A percentile compares a stretch with the other conserved stretches of the same genome.
These are phyloP conservation scores for Apis mellifera DNA, from an alignment of 1,140 invertebrate genomes.

Conservation along the genomic window Amel_HAv3.1 CM009937.2:2644501-2645000, in stretches of 20 bases:
- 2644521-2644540: slow-evolving; percentile 38
- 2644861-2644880: slow-evolving; percentile 74
- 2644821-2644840: too few relatives aligned
- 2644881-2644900: slow-evolving; percentile 76
- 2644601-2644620: too few relatives aligned
- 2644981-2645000: slow-evolving; percentile 76
- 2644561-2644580: too few relatives aligned
- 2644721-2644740: not conserved
- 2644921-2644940: slow-evolving; percentile 40
- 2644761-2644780: slow-evolving; percentile 4
- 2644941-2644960: too few relatives aligned
- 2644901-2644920: slow-evolving; percentile 74
- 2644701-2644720: not conserved
- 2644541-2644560: not conserved
- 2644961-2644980: slow-evolving; percentile 74
- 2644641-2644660: slow-evolving; percentile 21
- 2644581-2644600: too few relatives aligned
- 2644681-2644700: not conserved
- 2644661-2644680: slow-evolving; percentile 39
- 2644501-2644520: too few relatives aligned
- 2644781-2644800: too few relatives aligned
- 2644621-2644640: slow-evolving; percentile 48
- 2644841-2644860: slow-evolving; percentile 48
- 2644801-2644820: too few relatives aligned
- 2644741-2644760: not conserved